Percentiles rank a stretch among this genome's conserved stretches.
Evolutionary conservation across 2,797 vertebrate species (phyloP).

Genomic region (Heterohyrax brucei): DNA sequence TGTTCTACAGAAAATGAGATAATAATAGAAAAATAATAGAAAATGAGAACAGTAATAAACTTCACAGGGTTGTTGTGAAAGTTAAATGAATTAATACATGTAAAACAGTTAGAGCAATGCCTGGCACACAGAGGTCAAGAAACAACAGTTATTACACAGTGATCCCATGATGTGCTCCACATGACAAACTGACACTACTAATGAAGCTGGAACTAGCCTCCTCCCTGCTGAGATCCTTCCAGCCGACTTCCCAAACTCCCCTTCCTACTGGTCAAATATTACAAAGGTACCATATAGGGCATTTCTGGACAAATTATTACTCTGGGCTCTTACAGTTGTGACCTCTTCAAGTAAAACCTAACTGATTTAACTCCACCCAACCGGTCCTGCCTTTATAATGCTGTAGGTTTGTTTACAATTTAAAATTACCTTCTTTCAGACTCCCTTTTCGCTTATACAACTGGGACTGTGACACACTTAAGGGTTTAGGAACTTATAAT

Average conservation of each 20-base stretch:
- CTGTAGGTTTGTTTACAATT: conserved; percentile 11
- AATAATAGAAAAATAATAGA: too few relatives aligned
- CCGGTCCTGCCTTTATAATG: conserved; percentile 10
- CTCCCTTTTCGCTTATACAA: neutral
- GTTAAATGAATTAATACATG: conserved; percentile 56
- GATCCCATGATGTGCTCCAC: neutral
- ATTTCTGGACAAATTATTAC: conserved; percentile 7
- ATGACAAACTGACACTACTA: conserved; percentile 1
- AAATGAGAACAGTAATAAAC: neutral
- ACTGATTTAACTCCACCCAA: conserved; percentile 12
- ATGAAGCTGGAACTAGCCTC: neutral
- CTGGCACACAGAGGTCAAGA: neutral
- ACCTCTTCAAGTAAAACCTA: conserved; percentile 41
- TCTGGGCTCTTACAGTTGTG: conserved; percentile 12
- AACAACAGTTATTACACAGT: neutral
- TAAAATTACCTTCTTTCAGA: conserved; percentile 66
- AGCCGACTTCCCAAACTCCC: neutral
- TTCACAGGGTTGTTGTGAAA: neutral
- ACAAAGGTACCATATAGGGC: conserved; percentile 15
- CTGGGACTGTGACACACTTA: neutral
- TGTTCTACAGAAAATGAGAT: too few relatives aligned
- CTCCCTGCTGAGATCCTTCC: conserved; percentile 3
- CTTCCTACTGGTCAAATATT: neutral
- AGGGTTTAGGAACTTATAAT: conserved; percentile 37
- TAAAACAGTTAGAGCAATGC: conserved; percentile 24